Base-by-base conservation (phyloP, 1,140 invertebrate species). In the Ips nitidus region DNA sequence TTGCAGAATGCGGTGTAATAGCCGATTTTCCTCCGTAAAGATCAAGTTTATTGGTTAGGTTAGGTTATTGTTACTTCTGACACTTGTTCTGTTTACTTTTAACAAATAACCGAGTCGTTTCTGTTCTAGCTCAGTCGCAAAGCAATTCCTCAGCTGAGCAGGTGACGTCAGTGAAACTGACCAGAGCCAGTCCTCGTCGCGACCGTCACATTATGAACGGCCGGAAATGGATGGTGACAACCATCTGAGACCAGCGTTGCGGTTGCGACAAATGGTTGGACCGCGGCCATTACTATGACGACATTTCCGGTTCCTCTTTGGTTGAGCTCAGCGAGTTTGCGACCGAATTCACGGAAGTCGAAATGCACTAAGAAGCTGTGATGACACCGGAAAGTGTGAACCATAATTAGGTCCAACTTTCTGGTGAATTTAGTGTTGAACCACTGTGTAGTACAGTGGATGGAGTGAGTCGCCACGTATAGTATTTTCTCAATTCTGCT, bases 71-170 rank as follows among this genome's bases (percentile, higher is more conserved):
- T 22, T 22, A 22, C 22, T 22, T 22, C 22, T 22, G 22, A 22
- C 22, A 22, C 22, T 22, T 22, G 22, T 22, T 22, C 22, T 22
- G 22, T 22, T 22, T 22, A 22, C 22, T 22, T 22, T 22, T 0
- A 0, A 22, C 22, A 22, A 22, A 22, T 22, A 22, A 22, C 22
- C 22, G 22, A 22, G 22, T 22, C 22, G 22, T 22, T 22, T 22
- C 22, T 22, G 22, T 22, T 57, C 6, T 75, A 79, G 78, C 76
- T 73, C 75, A 77, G 66, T 78, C 76, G 68, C 70, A 72, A 61
- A 79, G 77, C 73, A 80, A 80, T 71, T 79, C 78, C n/a, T 80
- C 78, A 55, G 76, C 76, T 50, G 77, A 75, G 22, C 77, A 80
- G 58, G 77, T 73, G 36, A 79, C 79, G 1, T 77, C 79, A 1